Evolutionary conservation across 2,113 vertebrate species (phyloP).

Genomic region (Etheostoma cragini): DNA sequence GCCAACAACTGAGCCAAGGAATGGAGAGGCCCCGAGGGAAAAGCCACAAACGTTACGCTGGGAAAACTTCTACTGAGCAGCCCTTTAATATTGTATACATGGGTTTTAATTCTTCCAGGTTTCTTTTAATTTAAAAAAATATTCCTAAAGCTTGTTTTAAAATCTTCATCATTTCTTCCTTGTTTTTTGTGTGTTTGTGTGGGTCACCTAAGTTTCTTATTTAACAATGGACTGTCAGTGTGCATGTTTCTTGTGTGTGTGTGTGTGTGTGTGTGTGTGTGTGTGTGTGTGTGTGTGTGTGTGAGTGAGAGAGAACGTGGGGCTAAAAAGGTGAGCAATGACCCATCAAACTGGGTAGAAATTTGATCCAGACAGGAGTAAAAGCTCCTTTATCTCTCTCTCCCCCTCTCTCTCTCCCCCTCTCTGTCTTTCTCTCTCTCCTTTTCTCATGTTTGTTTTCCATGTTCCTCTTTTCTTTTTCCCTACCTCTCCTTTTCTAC

Average conservation of each 20-base stretch:
- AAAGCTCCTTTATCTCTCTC: constrained; percentile 32
- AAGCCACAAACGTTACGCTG: constrained; percentile 40
- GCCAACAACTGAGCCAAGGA: constrained; percentile 50
- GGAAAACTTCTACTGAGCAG: constrained; percentile 33
- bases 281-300: neutral
- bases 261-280: no score
- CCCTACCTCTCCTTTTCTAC: neutral
- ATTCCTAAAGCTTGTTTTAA: neutral
- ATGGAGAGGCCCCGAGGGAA: constrained; percentile 47
- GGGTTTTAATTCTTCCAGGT: neutral
- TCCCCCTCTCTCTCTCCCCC: constrained; percentile 11
- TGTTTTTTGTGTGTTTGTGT: neutral
- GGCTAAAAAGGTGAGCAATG: constrained; percentile 55
- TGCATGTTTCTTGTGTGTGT: no score
- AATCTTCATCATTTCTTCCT: neutral
- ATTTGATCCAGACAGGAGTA: constrained; percentile 67
- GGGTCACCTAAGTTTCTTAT: neutral
- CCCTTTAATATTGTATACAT: constrained; percentile 3
- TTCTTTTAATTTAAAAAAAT: no score
- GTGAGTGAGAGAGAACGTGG: constrained; percentile 32
- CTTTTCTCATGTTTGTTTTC: constrained; percentile 13
- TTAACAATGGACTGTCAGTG: neutral
- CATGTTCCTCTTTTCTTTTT: constrained; percentile 11
- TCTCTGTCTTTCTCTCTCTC: constrained; percentile 20
- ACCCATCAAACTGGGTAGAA: constrained; percentile 71